A percentile compares a stretch with the other conserved stretches of the same genome.
phyloP scores from a whole-genome alignment of 2,797 vertebrate species.

The Megaceryle alcyon region DNA sequence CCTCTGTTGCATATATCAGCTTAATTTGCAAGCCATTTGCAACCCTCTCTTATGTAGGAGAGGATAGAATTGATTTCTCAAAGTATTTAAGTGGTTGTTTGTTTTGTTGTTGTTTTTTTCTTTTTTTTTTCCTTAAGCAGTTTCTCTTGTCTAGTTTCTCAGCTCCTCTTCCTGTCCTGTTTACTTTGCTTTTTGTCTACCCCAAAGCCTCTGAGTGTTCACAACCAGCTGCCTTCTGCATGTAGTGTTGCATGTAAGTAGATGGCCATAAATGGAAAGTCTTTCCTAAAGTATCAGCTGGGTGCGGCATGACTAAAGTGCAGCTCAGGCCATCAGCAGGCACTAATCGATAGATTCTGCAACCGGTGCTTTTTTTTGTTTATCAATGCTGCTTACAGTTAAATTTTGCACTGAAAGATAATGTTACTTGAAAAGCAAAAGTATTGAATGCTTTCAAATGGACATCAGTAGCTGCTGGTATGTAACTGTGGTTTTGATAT shows the following conservation, averaged over 20 bases:
- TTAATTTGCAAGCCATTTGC: not conserved
- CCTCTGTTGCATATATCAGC: not conserved
- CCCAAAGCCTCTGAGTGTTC: slow-evolving; percentile 86
- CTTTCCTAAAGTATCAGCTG: slow-evolving; percentile 84
- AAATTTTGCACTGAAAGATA: slow-evolving; percentile 33
- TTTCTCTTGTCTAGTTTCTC: slow-evolving; percentile 52
- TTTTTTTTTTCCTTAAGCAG: slow-evolving; percentile 71
- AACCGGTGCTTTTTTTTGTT: slow-evolving; percentile 44
- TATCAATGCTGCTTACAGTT: slow-evolving; percentile 49
- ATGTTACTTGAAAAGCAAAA: slow-evolving; percentile 30
- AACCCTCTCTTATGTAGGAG: not conserved
- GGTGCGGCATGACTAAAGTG: slow-evolving; percentile 87
- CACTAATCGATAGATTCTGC: slow-evolving; percentile 72
- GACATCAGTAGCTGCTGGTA: slow-evolving; percentile 2
- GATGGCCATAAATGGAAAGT: slow-evolving; percentile 86
- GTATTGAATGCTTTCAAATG: slow-evolving; percentile 45
- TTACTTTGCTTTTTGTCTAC: slow-evolving; percentile 31
- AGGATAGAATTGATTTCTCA: not conserved
- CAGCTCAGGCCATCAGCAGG: slow-evolving; percentile 79
- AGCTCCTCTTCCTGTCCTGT: slow-evolving; percentile 33
- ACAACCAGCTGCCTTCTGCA: slow-evolving; percentile 89
- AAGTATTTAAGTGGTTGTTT: not conserved
- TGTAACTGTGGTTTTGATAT: not conserved
- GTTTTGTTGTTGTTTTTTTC: no score
- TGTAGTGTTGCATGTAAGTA: slow-evolving; percentile 96